These are phyloP conservation scores for Ichneumoninae sp. DNA, from an alignment of 2,888 invertebrate species.

Conservation along the genomic window DNA sequence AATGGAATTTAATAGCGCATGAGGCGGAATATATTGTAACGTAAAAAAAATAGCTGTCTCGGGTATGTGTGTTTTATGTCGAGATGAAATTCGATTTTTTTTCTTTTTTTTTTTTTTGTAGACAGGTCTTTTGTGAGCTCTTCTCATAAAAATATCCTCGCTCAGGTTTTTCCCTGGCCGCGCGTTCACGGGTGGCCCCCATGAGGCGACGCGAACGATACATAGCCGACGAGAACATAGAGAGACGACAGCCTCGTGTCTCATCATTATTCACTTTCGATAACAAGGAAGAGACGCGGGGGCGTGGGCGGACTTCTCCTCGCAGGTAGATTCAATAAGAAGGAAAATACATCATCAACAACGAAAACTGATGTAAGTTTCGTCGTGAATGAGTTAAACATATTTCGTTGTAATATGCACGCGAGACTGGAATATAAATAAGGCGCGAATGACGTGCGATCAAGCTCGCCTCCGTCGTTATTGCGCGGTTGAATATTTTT, in stretches of 20 bases:
- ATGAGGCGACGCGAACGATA: conserved; percentile 38
- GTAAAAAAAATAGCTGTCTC: conserved; percentile 15
- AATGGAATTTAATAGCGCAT: conserved; percentile 28
- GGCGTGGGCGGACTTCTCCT: conserved; percentile 22
- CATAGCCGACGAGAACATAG: conserved; percentile 7
- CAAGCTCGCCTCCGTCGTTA: conserved; percentile 67
- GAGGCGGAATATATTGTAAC: conserved; percentile 28
- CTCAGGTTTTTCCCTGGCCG: conserved; percentile 35
- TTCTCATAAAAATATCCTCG: conserved; percentile 39
- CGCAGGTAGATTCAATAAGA: conserved; percentile 25
- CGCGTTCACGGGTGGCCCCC: conserved; percentile 39
- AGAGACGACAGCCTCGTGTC: conserved; percentile 42
- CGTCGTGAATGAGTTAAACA: conserved; percentile 41
- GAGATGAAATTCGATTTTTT: conserved; percentile 25
- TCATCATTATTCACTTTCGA: conserved; percentile 62
- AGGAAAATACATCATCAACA: conserved; percentile 32
- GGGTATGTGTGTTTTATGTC: conserved; percentile 22
- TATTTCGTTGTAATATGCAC: conserved; percentile 38
- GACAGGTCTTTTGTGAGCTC: conserved; percentile 53
- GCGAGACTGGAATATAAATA: conserved; percentile 47
- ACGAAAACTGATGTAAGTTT: conserved; percentile 25
- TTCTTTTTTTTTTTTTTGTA: conserved; percentile 21
- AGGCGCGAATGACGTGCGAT: conserved; percentile 67
- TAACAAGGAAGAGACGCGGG: conserved; percentile 46
- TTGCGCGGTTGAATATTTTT: conserved; percentile 72